Evolutionary conservation across 2,113 vertebrate genomes (phyloP).

Genomic region (Paralichthys olivaceus): DNA sequence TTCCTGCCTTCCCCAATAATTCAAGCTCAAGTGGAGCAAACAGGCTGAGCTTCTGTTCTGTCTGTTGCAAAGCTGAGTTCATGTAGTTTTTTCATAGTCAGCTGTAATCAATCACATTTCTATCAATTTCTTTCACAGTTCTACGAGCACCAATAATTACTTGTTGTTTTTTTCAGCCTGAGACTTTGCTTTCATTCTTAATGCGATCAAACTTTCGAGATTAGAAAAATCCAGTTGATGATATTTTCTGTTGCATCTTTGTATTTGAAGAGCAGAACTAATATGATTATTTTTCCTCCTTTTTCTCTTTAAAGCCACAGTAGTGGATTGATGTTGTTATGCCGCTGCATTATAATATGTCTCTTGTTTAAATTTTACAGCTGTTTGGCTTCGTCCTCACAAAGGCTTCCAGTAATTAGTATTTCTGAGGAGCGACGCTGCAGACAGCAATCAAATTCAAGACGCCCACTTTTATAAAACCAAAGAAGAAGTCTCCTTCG

Average conservation of each 20-base stretch:
- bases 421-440: neutral
- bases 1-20: conserved; percentile 4
- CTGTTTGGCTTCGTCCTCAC: neutral
- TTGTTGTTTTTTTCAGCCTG: neutral
- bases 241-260: neutral
- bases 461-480: neutral
- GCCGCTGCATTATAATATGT: neutral
- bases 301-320: neutral
- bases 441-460: conserved; percentile 19
- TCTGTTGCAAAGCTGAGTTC: conserved; percentile 5
- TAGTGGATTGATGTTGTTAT: neutral
- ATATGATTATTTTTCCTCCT: neutral
- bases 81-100: neutral
- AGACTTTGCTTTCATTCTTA: neutral
- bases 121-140: conserved; percentile 26
- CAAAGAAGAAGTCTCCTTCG: conserved; percentile 8
- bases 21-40: conserved; percentile 29
- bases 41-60: conserved; percentile 30
- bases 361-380: neutral
- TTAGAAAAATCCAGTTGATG: neutral
- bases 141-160: conserved; percentile 8
- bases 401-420: conserved; percentile 8
- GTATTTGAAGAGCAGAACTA: neutral
- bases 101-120: conserved; percentile 16
- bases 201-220: conserved; percentile 16